Evolutionary conservation across 1,140 invertebrate species (phyloP).

Genomic region (Yoshiicerus persimilis): DNA sequence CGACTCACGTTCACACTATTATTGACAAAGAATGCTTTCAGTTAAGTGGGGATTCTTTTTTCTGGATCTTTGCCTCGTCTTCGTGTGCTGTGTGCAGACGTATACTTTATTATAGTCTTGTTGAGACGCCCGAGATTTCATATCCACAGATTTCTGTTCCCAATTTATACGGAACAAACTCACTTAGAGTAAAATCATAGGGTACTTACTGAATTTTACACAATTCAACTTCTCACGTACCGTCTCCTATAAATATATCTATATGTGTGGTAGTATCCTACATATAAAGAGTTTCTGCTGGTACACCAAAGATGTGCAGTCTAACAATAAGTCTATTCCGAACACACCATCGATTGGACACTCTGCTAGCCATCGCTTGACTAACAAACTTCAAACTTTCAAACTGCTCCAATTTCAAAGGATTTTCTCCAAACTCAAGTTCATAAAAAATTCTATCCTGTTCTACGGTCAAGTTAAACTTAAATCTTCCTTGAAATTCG

Average conservation of each 20-base stretch:
- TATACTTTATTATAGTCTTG: not conserved
- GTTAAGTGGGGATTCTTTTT: not conserved
- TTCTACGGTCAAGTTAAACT: not conserved
- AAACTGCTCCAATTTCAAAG: constrained; percentile 8
- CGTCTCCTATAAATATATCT: not conserved
- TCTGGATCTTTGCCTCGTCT: not conserved
- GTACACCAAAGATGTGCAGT: not conserved
- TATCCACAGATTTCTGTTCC: not conserved
- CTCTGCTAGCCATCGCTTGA: not conserved
- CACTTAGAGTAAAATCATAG: too few relatives aligned
- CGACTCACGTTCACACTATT: constrained; percentile 13
- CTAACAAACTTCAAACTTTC: not conserved
- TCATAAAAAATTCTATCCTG: not conserved
- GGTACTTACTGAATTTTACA: not conserved
- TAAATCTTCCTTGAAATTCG: constrained; percentile 7
- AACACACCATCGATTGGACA: not conserved
- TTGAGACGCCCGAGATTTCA: not conserved
- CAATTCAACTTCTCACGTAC: not conserved
- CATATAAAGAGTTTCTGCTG: not conserved
- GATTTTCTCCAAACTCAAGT: not conserved
- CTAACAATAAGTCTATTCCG: not conserved
- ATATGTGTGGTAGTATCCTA: not conserved
- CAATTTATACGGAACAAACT: not conserved
- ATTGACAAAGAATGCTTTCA: not conserved
- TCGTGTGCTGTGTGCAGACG: not conserved